Base-by-base conservation (phyloP, 2,888 invertebrate species). In the Augiades crinisus region DNA sequence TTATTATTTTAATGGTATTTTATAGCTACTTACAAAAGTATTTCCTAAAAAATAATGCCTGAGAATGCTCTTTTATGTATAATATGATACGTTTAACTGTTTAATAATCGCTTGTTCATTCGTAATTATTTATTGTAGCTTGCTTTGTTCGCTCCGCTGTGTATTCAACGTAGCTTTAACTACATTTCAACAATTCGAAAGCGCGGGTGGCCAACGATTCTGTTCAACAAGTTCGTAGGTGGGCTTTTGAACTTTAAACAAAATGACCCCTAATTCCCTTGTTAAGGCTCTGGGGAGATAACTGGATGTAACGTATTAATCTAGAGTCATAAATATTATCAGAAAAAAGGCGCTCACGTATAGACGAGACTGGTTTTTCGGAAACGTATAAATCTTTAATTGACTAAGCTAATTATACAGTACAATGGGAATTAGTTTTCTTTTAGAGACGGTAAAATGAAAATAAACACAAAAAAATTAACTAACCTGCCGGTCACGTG, bases 231-330 rank as follows among this genome's bases (percentile, higher is more conserved):
- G 59, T 59, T 59, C 60, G 79, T 85, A 85, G 86, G 86, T 87
- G 86, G 86, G 77, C 85, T 66, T 58, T 65, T 73, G 72, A 74
- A 73, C 70, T 78, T 72, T 66, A 65, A 65, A 74, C 69, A 69
- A 81, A 85, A 87, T 85, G 68, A 85, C 79, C 83, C 74, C 72
- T 86, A 85, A 87, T 87, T 81, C 71, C 75, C 84, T 86, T 78
- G 86, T 86, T 84, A 79, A 72, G 64, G 70, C 71, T 70, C 63
- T 53, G 56, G 65, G 67, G 70, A 78, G 70, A 78, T 78, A 75
- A 78, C 68, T 70, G 63, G 61, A 53, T 54, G 64, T 73, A 72
- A 81, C 78, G 68, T 81, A 82, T 83, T 83, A 85, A 84, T 86
- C 78, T 80, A 66, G 60, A 67, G 67, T 61, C 68, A 78, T 84